phyloP scores from a whole-genome alignment of 2,888 invertebrate species.

The Troglohyphantes excavatus region DNA sequence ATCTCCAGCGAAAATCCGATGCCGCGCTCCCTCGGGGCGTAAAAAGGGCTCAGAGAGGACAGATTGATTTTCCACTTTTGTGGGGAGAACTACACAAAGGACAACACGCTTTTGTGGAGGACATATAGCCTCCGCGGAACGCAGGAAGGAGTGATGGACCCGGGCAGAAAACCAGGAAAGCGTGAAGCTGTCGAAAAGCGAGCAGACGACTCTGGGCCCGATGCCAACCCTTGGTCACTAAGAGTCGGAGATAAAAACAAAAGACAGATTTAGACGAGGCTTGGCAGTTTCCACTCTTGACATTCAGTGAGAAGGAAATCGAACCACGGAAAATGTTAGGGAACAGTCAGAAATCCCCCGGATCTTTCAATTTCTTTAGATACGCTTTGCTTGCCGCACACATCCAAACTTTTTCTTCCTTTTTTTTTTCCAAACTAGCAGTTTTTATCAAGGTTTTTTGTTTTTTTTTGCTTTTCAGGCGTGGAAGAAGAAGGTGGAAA shows the following conservation, averaged over 20 bases:
- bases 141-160: slow-evolving; percentile 26
- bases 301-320: slow-evolving; percentile 41
- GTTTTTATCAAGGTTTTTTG: slow-evolving; percentile 13
- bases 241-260: slow-evolving; percentile 58
- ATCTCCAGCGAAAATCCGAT: background rate
- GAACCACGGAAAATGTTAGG: slow-evolving; percentile 24
- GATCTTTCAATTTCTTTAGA: slow-evolving; percentile 30
- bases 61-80: slow-evolving; percentile 1
- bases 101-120: background rate
- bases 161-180: slow-evolving; percentile 38
- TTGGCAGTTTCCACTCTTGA: slow-evolving; percentile 45
- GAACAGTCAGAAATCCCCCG: background rate
- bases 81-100: background rate
- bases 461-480: background rate
- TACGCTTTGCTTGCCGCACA: background rate
- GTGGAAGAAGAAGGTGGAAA: background rate
- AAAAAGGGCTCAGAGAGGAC: background rate
- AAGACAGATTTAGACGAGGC: slow-evolving; percentile 58
- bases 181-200: slow-evolving; percentile 66
- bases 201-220: slow-evolving; percentile 44
- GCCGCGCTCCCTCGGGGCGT: background rate
- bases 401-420: background rate
- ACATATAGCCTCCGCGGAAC: background rate
- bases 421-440: slow-evolving; percentile 3
- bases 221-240: slow-evolving; percentile 58